Percentiles rank a stretch among this genome's conserved stretches.
These are phyloP conservation scores for Cephus sareptanus DNA, from an alignment of 2,888 invertebrate species.

Conservation along the genomic window DNA sequence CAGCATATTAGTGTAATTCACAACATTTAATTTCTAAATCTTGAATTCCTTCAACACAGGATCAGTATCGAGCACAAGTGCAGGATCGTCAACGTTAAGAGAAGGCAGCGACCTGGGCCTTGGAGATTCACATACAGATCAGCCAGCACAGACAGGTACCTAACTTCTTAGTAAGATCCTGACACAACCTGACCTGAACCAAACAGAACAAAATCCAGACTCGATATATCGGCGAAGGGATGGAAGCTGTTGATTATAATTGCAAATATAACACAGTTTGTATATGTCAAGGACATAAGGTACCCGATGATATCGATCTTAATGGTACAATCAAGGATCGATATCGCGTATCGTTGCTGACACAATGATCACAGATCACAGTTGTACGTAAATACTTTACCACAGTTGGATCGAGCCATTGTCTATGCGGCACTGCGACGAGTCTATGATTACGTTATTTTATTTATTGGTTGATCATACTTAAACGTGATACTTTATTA, in stretches of 20 bases:
- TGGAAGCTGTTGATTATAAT: background rate
- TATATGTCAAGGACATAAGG: background rate
- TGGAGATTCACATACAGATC: constrained; percentile 47
- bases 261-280: background rate
- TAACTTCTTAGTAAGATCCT: background rate
- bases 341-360: constrained; percentile 24
- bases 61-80: constrained; percentile 58
- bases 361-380: constrained; percentile 12
- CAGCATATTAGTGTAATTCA: background rate
- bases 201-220: background rate
- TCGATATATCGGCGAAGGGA: background rate
- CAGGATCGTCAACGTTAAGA: constrained; percentile 55
- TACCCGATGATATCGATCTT: background rate
- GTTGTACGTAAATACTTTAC: constrained; percentile 31
- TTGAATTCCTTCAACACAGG: constrained; percentile 40
- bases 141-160: constrained; percentile 52
- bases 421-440: constrained; percentile 57
- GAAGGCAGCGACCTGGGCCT: constrained; percentile 46
- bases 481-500: background rate
- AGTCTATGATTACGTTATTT: background rate
- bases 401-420: constrained; percentile 65
- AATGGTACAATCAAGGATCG: constrained; percentile 15
- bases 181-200: background rate
- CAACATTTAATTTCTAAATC: background rate
- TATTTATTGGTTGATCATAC: background rate